These are phyloP conservation scores for Gymnocheta viridis DNA, from an alignment of 2,888 invertebrate genomes.

Conservation along the genomic window DNA sequence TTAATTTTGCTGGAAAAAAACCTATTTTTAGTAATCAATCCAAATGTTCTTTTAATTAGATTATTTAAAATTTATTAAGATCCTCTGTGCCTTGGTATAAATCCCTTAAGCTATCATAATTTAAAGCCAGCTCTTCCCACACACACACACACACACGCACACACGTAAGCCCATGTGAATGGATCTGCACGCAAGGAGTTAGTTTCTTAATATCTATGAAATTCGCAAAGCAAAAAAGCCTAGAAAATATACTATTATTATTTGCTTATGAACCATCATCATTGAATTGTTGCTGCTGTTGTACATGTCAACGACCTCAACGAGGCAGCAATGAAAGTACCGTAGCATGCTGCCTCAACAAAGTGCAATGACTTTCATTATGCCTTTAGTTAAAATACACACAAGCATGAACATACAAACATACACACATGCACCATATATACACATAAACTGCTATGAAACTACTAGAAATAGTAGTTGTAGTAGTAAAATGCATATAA, in stretches of 20 bases:
- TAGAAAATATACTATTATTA: conserved; percentile 1
- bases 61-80: not conserved
- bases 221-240: not conserved
- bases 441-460: conserved; percentile 35
- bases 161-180: not conserved
- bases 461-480: conserved; percentile 53
- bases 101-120: not conserved
- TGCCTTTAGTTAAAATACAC: conserved; percentile 60
- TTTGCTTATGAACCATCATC: conserved; percentile 22
- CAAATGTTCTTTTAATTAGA: not conserved
- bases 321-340: conserved; percentile 72
- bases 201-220: conserved; percentile 2
- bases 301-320: conserved; percentile 65
- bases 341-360: conserved; percentile 68
- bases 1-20: not conserved
- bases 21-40: not conserved
- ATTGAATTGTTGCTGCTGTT: not conserved
- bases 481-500: conserved; percentile 56
- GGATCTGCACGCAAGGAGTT: not conserved
- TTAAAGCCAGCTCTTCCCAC: not conserved
- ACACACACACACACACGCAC: not conserved
- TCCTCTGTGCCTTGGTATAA: not conserved
- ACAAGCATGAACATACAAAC: not conserved
- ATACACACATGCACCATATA: not conserved
- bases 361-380: conserved; percentile 73